Conservation (phyloP, 1,140 invertebrate species). For the Gryon sp. region DNA sequence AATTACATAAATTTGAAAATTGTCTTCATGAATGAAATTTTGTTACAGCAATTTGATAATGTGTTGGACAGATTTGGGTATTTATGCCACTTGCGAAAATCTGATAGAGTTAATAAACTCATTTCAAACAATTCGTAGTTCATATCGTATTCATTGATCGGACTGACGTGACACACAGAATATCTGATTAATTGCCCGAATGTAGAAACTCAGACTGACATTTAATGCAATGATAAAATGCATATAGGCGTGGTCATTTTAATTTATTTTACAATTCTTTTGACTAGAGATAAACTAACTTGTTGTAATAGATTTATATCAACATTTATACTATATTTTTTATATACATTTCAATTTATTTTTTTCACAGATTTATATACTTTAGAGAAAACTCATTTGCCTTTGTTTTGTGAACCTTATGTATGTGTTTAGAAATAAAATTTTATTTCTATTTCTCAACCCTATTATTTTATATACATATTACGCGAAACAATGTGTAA, state of each 20-base stretch:
- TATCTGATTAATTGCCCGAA: background rate
- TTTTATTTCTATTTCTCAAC: constrained; percentile 31
- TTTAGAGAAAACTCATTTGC: too few relatives aligned
- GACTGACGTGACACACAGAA: background rate
- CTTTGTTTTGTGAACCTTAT: too few relatives aligned
- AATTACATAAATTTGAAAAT: too few relatives aligned
- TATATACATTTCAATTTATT: too few relatives aligned
- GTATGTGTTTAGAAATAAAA: constrained; percentile 14
- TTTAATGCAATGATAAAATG: background rate
- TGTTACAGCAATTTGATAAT: too few relatives aligned
- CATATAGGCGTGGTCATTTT: background rate
- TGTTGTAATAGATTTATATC: too few relatives aligned
- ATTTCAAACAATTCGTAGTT: background rate
- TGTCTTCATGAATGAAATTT: too few relatives aligned
- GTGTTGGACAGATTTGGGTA: too few relatives aligned
- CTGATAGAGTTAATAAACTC: background rate
- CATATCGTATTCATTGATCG: background rate
- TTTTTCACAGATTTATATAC: too few relatives aligned
- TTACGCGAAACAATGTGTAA: constrained; percentile 34
- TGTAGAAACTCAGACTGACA: background rate
- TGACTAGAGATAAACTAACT: too few relatives aligned
- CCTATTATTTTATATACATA: constrained; percentile 35
- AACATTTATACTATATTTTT: too few relatives aligned
- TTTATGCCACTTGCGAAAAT: background rate
- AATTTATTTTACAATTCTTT: background rate